phyloP scores from a whole-genome alignment of 2,888 invertebrate species.

The Laspeyria flexula region DNA sequence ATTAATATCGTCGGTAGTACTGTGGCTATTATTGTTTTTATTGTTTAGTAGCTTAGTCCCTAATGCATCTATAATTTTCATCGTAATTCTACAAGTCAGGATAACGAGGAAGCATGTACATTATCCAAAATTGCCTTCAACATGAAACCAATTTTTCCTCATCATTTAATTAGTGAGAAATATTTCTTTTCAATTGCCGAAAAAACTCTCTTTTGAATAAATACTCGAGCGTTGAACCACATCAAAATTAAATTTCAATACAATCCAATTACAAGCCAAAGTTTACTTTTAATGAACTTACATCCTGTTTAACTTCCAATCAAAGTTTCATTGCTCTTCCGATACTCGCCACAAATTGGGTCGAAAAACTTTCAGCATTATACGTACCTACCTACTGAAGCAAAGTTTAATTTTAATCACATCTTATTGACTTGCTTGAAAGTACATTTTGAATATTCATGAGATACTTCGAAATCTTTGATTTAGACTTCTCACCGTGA shows the following conservation, averaged over 20 bases:
- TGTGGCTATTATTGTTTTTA: constrained; percentile 15
- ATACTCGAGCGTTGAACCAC: background rate
- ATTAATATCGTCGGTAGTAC: constrained; percentile 35
- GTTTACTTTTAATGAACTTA: constrained; percentile 4
- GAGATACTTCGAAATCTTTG: constrained; percentile 2
- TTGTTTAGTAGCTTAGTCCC: no score
- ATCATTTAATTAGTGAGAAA: background rate
- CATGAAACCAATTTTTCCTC: no score
- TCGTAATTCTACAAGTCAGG: background rate
- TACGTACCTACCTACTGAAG: constrained; percentile 2
- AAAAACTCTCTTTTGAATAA: background rate
- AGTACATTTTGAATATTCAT: constrained; percentile 34
- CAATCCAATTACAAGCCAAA: constrained; percentile 10
- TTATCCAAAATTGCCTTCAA: no score
- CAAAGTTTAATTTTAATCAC: constrained; percentile 33
- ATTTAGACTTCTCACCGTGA: background rate
- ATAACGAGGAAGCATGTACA: background rate
- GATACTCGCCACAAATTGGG: constrained; percentile 14
- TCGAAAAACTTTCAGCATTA: constrained; percentile 10
- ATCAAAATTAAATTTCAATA: background rate
- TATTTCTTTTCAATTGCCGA: background rate
- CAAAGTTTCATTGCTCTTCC: constrained; percentile 16
- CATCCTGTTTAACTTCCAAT: constrained; percentile 13
- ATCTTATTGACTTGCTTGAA: constrained; percentile 17
- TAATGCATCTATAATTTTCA: no score